phyloP scores from a whole-genome alignment of 2,113 vertebrate genomes.

The Ammodytes dubius region DNA sequence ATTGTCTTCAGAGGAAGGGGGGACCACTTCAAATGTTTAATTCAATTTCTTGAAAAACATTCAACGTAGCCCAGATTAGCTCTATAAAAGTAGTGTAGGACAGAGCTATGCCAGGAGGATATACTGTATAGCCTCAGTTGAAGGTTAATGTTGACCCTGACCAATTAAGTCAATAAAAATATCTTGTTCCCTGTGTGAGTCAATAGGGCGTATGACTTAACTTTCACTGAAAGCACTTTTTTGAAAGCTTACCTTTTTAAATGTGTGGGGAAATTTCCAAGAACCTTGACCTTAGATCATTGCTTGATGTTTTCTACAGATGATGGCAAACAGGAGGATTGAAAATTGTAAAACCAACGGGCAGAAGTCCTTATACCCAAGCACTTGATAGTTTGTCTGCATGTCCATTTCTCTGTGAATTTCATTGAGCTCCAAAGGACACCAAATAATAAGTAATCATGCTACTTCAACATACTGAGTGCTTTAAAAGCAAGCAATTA shows the following conservation, averaged over 20 bases:
- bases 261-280: neutral
- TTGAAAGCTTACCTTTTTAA: neutral
- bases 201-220: neutral
- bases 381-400: neutral
- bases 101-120: neutral
- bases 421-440: neutral
- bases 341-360: neutral
- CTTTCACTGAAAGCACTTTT: neutral
- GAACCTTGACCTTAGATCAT: neutral
- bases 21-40: slow-evolving; percentile 17
- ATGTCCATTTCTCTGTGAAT: neutral
- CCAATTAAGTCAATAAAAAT: neutral
- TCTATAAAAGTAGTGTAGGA: neutral
- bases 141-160: slow-evolving; percentile 2
- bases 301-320: neutral
- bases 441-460: neutral
- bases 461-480: neutral
- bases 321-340: neutral
- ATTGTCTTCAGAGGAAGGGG: neutral
- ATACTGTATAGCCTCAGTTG: neutral
- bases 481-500: neutral
- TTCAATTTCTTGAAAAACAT: slow-evolving; percentile 23
- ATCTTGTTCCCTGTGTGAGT: neutral
- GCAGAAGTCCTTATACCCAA: neutral
- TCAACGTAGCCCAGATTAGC: neutral